These are phyloP conservation scores for Idris sp. DNA, from an alignment of 1,140 invertebrate species.

Conservation along the genomic window DNA sequence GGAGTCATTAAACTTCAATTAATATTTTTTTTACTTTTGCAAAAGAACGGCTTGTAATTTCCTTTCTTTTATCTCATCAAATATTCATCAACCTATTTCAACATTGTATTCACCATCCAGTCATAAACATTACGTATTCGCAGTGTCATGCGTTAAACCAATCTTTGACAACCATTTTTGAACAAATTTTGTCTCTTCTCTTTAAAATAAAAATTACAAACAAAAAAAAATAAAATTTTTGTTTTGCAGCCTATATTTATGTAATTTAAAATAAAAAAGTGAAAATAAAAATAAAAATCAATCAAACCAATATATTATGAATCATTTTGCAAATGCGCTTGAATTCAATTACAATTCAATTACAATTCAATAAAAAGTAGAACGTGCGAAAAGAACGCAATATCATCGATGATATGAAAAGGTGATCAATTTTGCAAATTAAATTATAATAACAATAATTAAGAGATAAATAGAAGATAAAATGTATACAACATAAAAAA, in stretches of 20 bases:
- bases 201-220: too few relatives aligned
- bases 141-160: constrained; percentile 28
- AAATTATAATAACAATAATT: too few relatives aligned
- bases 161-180: constrained; percentile 20
- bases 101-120: constrained; percentile 31
- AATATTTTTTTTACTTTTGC: constrained; percentile 6
- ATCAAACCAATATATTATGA: constrained; percentile 8
- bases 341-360: constrained; percentile 12
- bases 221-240: too few relatives aligned
- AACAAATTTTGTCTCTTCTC: too few relatives aligned
- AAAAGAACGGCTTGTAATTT: constrained; percentile 12
- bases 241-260: too few relatives aligned
- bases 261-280: too few relatives aligned
- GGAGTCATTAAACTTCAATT: constrained; percentile 11
- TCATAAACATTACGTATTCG: constrained; percentile 31
- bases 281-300: too few relatives aligned
- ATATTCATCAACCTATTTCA: constrained; percentile 36
- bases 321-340: constrained; percentile 1
- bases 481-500: too few relatives aligned
- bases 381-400: constrained; percentile 16
- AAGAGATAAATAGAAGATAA: too few relatives aligned
- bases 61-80: constrained; percentile 16
- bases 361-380: constrained; percentile 19
- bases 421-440: too few relatives aligned
- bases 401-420: too few relatives aligned